Percentiles rank a stretch among this genome's conserved stretches.
Evolutionary conservation across 2,888 invertebrate genomes (phyloP).

Genomic region (Exocentrus adspersus): DNA sequence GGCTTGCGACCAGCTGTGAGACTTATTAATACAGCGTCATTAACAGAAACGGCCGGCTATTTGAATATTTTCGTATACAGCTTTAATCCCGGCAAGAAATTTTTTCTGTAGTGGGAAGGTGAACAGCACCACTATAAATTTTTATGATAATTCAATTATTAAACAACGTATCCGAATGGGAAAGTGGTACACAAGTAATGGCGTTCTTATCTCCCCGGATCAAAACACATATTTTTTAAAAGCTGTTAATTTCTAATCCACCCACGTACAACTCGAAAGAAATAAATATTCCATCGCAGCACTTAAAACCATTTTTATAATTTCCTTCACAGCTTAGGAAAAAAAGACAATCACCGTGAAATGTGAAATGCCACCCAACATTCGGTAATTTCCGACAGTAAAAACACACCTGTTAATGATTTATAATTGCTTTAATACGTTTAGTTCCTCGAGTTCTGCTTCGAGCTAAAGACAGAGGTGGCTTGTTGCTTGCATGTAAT

Average conservation of each 20-base stretch:
- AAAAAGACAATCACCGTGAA: slow-evolving; percentile 8
- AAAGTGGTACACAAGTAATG: background rate
- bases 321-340: slow-evolving; percentile 8
- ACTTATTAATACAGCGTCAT: background rate
- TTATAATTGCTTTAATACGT: too few relatives aligned
- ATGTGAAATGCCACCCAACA: slow-evolving; percentile 13
- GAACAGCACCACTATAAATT: background rate
- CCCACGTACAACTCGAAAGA: background rate
- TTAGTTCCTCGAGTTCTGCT: too few relatives aligned
- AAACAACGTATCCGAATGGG: background rate
- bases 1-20: background rate
- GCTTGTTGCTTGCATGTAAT: background rate
- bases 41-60: background rate
- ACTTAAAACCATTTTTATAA: background rate
- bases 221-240: background rate
- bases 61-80: too few relatives aligned
- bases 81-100: too few relatives aligned
- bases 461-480: background rate
- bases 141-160: background rate
- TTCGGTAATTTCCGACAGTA: slow-evolving; percentile 8
- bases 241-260: background rate
- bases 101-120: too few relatives aligned
- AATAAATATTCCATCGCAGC: background rate
- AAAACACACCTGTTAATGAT: slow-evolving; percentile 22
- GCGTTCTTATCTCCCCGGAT: background rate